Evolutionary conservation across 2,888 invertebrate species (phyloP).

Genomic region (Clistopyga incitator): DNA sequence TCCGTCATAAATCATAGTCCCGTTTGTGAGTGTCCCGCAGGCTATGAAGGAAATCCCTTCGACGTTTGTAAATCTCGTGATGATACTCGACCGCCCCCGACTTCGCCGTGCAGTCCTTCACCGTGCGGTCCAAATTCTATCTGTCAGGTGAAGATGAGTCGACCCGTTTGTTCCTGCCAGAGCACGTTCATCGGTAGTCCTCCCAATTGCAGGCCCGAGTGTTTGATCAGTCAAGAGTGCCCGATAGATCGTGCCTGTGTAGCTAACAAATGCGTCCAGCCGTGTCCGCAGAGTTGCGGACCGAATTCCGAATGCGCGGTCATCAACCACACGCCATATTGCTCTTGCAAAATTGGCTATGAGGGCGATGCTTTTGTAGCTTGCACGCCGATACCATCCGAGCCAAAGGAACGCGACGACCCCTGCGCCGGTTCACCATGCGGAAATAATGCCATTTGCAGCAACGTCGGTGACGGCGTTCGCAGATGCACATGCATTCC

Average conservation of each 20-base stretch:
- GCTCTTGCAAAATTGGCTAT: constrained; percentile 91
- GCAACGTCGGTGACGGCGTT: constrained; percentile 87
- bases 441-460: constrained; percentile 93
- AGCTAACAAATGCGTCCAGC: constrained; percentile 92
- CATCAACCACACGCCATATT: constrained; percentile 92
- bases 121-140: constrained; percentile 93
- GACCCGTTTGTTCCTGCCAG: constrained; percentile 92
- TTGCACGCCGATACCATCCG: constrained; percentile 87
- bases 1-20: constrained; percentile 94
- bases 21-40: constrained; percentile 91
- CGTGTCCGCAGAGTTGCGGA: constrained; percentile 92
- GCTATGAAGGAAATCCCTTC: constrained; percentile 93
- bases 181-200: constrained; percentile 93
- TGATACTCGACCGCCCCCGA: constrained; percentile 71
- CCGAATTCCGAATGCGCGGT: constrained; percentile 88
- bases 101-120: constrained; percentile 83
- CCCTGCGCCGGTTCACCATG: constrained; percentile 93
- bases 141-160: constrained; percentile 91
- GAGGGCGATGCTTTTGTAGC: constrained; percentile 94
- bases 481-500: constrained; percentile 94
- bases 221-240: constrained; percentile 93
- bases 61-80: constrained; percentile 86
- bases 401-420: constrained; percentile 82
- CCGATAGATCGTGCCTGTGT: constrained; percentile 91
- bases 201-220: constrained; percentile 93